phyloP scores from a whole-genome alignment of 2,888 invertebrate species.

The Eustalomyia histrio region DNA sequence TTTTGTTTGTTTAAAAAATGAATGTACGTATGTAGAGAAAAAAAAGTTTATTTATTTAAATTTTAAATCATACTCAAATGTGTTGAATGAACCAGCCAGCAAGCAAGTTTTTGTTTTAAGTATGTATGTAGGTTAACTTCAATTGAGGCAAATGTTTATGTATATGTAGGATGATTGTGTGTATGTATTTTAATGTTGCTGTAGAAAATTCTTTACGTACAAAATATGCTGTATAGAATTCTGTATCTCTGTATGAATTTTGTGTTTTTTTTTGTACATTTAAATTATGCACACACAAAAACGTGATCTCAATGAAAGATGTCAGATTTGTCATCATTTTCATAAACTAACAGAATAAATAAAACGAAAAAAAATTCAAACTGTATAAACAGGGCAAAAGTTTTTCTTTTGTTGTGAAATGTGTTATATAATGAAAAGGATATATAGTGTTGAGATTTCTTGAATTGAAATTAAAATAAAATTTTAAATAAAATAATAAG shows the following conservation, averaged over 20 bases:
- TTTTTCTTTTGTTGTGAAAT: slow-evolving; percentile 14
- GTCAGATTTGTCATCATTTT: slow-evolving; percentile 55
- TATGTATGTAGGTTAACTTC: slow-evolving; percentile 5
- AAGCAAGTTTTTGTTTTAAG: slow-evolving; percentile 30
- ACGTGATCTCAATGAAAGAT: slow-evolving; percentile 59
- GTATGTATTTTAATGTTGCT: slow-evolving; percentile 21
- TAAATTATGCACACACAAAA: slow-evolving; percentile 25
- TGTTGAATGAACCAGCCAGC: slow-evolving; percentile 42
- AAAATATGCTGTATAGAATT: neutral
- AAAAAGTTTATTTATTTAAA: slow-evolving; percentile 39
- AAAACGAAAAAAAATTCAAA: slow-evolving; percentile 32
- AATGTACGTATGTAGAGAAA: neutral
- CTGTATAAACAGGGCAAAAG: slow-evolving; percentile 30
- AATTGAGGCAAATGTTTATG: slow-evolving; percentile 4
- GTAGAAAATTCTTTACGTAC: neutral
- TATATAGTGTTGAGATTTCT: slow-evolving; percentile 16
- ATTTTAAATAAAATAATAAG: neutral
- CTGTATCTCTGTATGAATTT: neutral
- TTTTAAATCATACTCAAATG: slow-evolving; percentile 43
- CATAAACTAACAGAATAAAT: slow-evolving; percentile 38
- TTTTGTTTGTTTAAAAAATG: slow-evolving; percentile 32
- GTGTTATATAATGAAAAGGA: slow-evolving; percentile 29
- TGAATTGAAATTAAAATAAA: slow-evolving; percentile 28
- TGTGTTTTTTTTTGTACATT: neutral
- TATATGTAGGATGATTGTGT: neutral